These are phyloP conservation scores for Colinus virginianus DNA, from an alignment of 2,113 vertebrate species.

Conservation along the genomic window DNA sequence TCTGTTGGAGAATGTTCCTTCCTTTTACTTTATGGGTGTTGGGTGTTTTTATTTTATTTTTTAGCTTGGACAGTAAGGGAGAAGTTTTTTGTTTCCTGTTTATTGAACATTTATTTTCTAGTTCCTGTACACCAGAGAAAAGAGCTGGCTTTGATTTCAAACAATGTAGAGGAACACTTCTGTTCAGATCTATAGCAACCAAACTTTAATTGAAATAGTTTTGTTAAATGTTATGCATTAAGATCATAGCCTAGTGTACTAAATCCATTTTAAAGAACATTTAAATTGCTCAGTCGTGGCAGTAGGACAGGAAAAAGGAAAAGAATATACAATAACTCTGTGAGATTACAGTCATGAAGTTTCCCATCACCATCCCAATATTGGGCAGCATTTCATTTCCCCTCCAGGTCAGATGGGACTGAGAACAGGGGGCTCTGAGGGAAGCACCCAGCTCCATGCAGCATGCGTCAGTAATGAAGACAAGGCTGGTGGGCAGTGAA, in stretches of 20 bases:
- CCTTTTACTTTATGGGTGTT: background rate
- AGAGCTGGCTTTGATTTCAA: constrained; percentile 27
- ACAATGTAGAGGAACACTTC: background rate
- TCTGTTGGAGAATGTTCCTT: background rate
- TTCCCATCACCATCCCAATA: background rate
- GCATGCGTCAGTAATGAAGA: background rate
- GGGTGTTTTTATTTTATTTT: background rate
- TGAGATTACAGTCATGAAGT: background rate
- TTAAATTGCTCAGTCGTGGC: background rate
- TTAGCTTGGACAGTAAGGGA: background rate
- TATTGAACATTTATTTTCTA: background rate
- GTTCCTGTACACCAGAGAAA: background rate
- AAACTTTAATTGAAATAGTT: background rate
- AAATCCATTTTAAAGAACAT: background rate
- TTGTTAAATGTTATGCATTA: background rate
- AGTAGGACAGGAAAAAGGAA: background rate
- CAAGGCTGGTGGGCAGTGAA: background rate
- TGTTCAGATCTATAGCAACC: background rate
- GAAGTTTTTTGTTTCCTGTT: constrained; percentile 11
- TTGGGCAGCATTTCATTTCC: background rate
- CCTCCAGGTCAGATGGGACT: background rate
- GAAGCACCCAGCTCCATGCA: accelerated
- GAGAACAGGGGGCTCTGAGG: background rate
- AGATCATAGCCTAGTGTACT: background rate
- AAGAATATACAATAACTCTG: background rate